Base-by-base conservation (phyloP, 1,140 invertebrate genomes). In the Eupeodes corollae region DNA sequence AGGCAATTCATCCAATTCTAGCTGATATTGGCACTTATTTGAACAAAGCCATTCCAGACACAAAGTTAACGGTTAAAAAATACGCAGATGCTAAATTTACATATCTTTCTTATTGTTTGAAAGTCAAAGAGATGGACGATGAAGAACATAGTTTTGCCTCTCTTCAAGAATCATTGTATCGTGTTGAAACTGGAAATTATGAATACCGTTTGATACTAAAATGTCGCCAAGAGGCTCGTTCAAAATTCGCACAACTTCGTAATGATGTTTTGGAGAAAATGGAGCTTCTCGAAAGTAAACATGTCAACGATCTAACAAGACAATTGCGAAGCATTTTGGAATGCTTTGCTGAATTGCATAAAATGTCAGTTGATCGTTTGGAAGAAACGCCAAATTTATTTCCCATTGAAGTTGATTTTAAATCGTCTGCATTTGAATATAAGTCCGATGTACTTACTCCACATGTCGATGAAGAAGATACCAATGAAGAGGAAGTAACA, bases 21-120 rank as follows among this genome's bases (percentile, higher is more conserved):
- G 79, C 80, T 47, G 94, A 98, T 71, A 77, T 98, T 66, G 92
- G 92, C 6, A 98, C 94, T 1, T 98, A 96, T 70, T 72, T 98
- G 1, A 82, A 91, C 61, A 98, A 98, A 73, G 95, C 94, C 1
- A 96, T 99, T 56, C 95, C 95, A 2, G 96, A 99, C 61, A 99
- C 95, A 0, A 86, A 92, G 63, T 70, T 98, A 30, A 99, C 96
- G 0, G 94, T 99, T 31, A 87, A 90, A 57, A 97, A 97, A 63
- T 99, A 98, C 70, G 89, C 90, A 0, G 93, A 98, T 73, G 86
- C 88, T 1, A 99, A 99, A 72, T 99, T 98, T 73, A 94, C 98
- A 67, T 98, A 98, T 71, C 71, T 99, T 15, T 97, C 94, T 0
- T 99, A 98, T 69, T 99, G 95, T 67, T 71, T 99, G 35, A 99